phyloP scores from a whole-genome alignment of 2,113 vertebrate species.

The Hippocampus abdominalis region DNA sequence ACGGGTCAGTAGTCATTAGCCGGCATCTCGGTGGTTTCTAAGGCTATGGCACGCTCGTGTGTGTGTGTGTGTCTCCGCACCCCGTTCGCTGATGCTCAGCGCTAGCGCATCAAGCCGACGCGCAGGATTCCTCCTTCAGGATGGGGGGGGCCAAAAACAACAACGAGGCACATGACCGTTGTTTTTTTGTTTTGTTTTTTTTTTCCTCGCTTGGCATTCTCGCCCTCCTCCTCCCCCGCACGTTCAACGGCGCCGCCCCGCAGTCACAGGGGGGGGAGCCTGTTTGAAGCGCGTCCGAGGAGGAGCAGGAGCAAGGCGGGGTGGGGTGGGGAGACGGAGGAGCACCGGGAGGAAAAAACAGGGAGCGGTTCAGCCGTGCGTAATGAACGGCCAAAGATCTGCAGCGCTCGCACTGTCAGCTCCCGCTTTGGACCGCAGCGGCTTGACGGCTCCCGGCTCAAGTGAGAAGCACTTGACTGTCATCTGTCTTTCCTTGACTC shows the following conservation, averaged over 20 bases:
- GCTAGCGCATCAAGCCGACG: conserved; percentile 27
- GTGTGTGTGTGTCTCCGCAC: conserved; percentile 17
- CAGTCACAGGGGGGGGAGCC: conserved; percentile 51
- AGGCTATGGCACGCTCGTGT: conserved; percentile 9
- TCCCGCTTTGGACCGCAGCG: conserved; percentile 39
- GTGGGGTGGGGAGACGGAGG: conserved; percentile 15
- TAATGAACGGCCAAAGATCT: conserved; percentile 56
- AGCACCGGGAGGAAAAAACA: conserved; percentile 21
- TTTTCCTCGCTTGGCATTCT: conserved; percentile 46
- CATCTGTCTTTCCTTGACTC: conserved; percentile 51
- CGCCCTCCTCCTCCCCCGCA: conserved; percentile 29
- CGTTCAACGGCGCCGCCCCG: conserved; percentile 40
- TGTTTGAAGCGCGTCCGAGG: conserved; percentile 44
- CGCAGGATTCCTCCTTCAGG: conserved; percentile 50
- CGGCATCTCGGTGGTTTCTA: conserved; percentile 19
- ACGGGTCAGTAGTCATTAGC: conserved; percentile 28
- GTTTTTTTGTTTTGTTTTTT: neutral
- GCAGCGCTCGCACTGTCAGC: conserved; percentile 52
- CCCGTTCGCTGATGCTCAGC: conserved; percentile 30
- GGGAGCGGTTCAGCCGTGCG: conserved; percentile 45
- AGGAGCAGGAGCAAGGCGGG: conserved; percentile 28
- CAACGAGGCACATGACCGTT: conserved; percentile 62
- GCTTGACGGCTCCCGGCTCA: conserved; percentile 52
- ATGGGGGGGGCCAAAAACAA: conserved; percentile 37
- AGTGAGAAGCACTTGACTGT: conserved; percentile 47